phyloP scores from a whole-genome alignment of 1,140 invertebrate genomes.

The Diorhabda elongata region DNA sequence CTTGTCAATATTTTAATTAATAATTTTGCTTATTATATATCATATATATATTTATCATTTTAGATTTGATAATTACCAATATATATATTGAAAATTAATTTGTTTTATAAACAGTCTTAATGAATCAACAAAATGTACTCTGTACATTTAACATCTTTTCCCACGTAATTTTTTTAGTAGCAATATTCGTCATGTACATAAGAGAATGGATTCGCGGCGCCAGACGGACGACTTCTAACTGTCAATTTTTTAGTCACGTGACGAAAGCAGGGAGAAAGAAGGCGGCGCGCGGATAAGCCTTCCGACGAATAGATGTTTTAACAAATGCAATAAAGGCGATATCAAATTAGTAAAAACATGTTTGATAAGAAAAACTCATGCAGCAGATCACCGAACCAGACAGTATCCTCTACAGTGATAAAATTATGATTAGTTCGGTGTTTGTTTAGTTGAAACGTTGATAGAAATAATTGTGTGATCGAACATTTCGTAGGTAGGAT shows the following conservation, averaged over 20 bases:
- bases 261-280: neutral
- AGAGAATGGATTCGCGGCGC: no score
- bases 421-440: neutral
- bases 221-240: neutral
- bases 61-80: no score
- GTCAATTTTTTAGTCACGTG: slow-evolving; percentile 10
- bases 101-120: no score
- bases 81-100: no score
- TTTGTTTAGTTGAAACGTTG: neutral
- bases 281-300: neutral
- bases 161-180: no score
- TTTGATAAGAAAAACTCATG: neutral
- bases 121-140: no score
- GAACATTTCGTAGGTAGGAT: neutral
- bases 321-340: neutral
- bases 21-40: no score
- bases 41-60: no score
- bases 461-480: neutral
- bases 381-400: neutral
- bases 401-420: neutral
- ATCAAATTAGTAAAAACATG: neutral
- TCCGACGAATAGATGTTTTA: neutral
- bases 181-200: no score
- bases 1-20: no score
- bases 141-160: no score